These are phyloP conservation scores for Schizothorax lantsangensis DNA, from an alignment of 2,797 vertebrate species.

Conservation along the genomic window DNA sequence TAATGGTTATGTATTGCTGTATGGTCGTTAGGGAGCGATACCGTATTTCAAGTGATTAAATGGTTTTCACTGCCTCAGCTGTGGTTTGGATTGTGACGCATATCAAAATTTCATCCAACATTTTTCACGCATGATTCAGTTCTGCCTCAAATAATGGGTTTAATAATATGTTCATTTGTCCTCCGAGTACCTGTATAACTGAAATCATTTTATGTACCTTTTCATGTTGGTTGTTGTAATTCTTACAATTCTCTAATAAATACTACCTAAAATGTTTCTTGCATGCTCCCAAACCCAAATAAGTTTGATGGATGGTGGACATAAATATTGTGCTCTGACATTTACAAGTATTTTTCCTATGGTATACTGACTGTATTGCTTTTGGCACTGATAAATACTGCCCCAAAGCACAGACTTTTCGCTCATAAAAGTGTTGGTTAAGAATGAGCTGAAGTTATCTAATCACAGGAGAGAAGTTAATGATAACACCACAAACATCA, in stretches of 20 bases:
- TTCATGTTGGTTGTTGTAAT: conserved; percentile 44
- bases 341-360: conserved; percentile 43
- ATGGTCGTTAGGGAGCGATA: conserved; percentile 38
- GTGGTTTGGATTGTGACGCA: conserved; percentile 68
- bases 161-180: conserved; percentile 41
- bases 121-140: conserved; percentile 62
- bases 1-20: conserved; percentile 58
- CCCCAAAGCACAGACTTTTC: conserved; percentile 26
- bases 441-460: conserved; percentile 10
- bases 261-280: conserved; percentile 11
- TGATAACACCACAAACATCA: conserved; percentile 15
- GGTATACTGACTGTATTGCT: conserved; percentile 32
- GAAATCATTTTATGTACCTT: conserved; percentile 16
- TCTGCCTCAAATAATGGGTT: conserved; percentile 47
- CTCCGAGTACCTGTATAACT: conserved; percentile 28
- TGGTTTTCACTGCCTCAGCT: conserved; percentile 40
- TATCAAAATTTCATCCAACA: conserved; percentile 57
- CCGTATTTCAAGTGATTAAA: conserved; percentile 50
- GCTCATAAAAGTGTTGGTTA: conserved; percentile 23
- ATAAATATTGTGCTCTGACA: conserved; percentile 47
- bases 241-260: conserved; percentile 31
- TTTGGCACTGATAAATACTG: conserved; percentile 33
- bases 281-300: conserved; percentile 28
- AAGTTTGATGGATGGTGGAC: conserved; percentile 27
- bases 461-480: conserved; percentile 2